phyloP scores from a whole-genome alignment of 2,797 vertebrate species.

The Pseudotriccus pelzelni region DNA sequence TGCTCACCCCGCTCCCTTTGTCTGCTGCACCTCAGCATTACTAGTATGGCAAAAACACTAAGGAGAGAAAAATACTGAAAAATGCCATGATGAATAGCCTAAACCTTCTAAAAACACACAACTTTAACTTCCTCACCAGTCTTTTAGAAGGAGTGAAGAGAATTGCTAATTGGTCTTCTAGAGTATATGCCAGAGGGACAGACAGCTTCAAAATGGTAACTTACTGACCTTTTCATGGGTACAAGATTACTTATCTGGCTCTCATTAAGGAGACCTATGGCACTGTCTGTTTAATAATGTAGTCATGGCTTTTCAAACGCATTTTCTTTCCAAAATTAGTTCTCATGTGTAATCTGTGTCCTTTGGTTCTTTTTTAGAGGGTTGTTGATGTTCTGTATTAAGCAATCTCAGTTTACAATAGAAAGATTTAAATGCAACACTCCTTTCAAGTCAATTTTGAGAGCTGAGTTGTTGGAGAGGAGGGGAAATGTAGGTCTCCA shows the following conservation, averaged over 20 bases:
- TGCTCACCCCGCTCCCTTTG: not conserved
- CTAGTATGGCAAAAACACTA: not conserved
- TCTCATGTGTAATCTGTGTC: not conserved
- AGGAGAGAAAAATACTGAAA: not conserved
- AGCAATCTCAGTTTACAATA: not conserved
- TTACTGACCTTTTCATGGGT: constrained; percentile 61
- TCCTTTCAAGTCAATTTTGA: not conserved
- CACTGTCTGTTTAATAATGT: constrained; percentile 33
- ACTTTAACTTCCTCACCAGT: not conserved
- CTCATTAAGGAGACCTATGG: constrained; percentile 39
- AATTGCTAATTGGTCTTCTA: constrained; percentile 53
- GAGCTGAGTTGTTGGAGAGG: not conserved
- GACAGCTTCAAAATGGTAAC: constrained; percentile 40
- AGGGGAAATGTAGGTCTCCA: not conserved
- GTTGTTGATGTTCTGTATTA: not conserved
- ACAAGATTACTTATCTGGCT: constrained; percentile 48
- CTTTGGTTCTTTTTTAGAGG: not conserved
- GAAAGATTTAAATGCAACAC: not conserved
- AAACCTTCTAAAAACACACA: not conserved
- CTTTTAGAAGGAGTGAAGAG: not conserved
- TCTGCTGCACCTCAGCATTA: not conserved
- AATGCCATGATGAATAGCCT: not conserved
- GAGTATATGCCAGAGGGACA: not conserved
- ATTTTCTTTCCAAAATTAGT: constrained; percentile 30
- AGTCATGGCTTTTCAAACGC: constrained; percentile 37